Conservation (phyloP, 2,797 vertebrate species). For the Phoxinus dragarum region DNA sequence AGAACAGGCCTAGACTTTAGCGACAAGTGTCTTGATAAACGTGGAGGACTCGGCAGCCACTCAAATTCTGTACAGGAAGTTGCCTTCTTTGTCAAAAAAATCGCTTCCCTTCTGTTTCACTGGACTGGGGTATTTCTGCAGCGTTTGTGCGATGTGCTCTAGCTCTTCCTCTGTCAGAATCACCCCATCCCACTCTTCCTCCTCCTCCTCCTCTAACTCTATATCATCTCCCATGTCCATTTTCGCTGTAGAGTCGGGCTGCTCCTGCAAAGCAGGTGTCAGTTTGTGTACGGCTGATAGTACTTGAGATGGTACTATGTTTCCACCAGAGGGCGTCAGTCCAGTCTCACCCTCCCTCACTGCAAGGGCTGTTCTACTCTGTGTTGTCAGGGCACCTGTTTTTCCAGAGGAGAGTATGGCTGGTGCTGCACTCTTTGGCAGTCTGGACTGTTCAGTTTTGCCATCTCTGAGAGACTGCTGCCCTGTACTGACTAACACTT, state of each 20-base stretch:
- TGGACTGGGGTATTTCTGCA: slow-evolving; percentile 63
- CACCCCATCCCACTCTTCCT: slow-evolving; percentile 65
- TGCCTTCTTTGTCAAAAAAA: slow-evolving; percentile 84
- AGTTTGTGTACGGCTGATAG: slow-evolving; percentile 4
- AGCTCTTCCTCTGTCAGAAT: slow-evolving; percentile 70
- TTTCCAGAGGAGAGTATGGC: slow-evolving; percentile 53
- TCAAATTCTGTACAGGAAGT: slow-evolving; percentile 86
- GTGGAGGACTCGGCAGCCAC: neutral
- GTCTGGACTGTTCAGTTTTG: slow-evolving; percentile 35
- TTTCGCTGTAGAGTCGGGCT: neutral
- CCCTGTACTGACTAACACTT: slow-evolving; percentile 60
- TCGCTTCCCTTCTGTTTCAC: slow-evolving; percentile 78
- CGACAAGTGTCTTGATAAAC: neutral
- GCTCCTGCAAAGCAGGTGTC: slow-evolving; percentile 19
- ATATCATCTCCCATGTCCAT: slow-evolving; percentile 36
- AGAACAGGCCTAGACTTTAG: neutral
- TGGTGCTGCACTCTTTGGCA: slow-evolving; percentile 26
- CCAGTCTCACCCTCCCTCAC: slow-evolving; percentile 31
- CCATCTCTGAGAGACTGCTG: slow-evolving; percentile 60
- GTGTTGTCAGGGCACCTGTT: slow-evolving; percentile 50
- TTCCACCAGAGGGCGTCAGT: slow-evolving; percentile 36
- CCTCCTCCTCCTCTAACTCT: slow-evolving; percentile 62
- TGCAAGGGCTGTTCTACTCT: slow-evolving; percentile 36
- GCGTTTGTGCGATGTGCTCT: slow-evolving; percentile 62
- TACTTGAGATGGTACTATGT: slow-evolving; percentile 15